Percentiles rank a stretch among this genome's conserved stretches.
These are phyloP conservation scores for Coregonus clupeaformis DNA, from an alignment of 2,113 vertebrate genomes.

Conservation along the genomic window DNA sequence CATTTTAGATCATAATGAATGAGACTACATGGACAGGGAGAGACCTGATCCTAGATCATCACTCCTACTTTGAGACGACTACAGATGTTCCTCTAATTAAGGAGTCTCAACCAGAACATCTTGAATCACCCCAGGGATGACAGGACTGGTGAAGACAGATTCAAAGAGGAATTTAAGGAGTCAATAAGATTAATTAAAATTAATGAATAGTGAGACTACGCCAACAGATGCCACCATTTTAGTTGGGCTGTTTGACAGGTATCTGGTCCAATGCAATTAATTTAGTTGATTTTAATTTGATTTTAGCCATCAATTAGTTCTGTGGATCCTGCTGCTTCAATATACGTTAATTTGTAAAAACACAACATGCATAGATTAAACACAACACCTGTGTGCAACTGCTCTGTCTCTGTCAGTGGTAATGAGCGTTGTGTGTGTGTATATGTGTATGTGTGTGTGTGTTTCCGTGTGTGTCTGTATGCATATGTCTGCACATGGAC, in stretches of 20 bases:
- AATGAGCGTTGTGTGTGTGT: too few relatives aligned
- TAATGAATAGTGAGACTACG: slow-evolving; percentile 30
- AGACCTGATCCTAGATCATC: too few relatives aligned
- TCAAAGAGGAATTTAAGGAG: slow-evolving; percentile 24
- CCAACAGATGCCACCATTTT: slow-evolving; percentile 41
- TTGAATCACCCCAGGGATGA: too few relatives aligned
- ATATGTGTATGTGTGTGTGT: too few relatives aligned
- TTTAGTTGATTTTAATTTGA: background rate
- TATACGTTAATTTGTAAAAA: background rate
- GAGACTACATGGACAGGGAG: too few relatives aligned
- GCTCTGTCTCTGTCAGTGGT: background rate
- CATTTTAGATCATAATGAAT: too few relatives aligned
- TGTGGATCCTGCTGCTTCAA: slow-evolving; percentile 20
- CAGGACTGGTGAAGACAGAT: slow-evolving; percentile 1
- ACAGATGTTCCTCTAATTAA: slow-evolving; percentile 14
- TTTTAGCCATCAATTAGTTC: slow-evolving; percentile 18
- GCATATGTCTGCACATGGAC: too few relatives aligned
- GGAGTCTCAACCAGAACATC: too few relatives aligned
- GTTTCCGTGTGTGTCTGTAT: background rate
- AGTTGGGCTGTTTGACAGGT: slow-evolving; percentile 4
- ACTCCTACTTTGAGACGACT: background rate
- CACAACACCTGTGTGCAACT: slow-evolving; percentile 18
- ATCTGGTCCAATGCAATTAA: background rate
- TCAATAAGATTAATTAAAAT: slow-evolving; percentile 46
- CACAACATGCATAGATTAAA: slow-evolving; percentile 24